Conservation (phyloP, 2,888 invertebrate species). For the Amiota communis region DNA sequence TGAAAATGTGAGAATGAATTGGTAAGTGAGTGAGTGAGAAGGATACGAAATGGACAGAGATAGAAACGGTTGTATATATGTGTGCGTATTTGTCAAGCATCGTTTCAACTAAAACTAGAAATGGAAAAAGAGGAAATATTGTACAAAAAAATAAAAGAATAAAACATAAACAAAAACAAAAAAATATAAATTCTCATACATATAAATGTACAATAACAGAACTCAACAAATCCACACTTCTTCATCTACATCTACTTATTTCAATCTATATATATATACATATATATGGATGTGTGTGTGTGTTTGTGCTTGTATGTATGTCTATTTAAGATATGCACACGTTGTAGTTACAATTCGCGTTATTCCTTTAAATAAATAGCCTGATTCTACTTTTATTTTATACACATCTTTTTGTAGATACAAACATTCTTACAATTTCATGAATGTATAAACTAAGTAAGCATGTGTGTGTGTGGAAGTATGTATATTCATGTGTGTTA, state of each 20-base stretch:
- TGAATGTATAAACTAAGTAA: not conserved
- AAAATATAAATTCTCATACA: not conserved
- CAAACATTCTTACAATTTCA: no score
- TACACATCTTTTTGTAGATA: no score
- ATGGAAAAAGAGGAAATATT: not conserved
- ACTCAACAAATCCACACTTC: not conserved
- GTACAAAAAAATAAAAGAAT: not conserved
- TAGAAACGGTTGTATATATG: not conserved
- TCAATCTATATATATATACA: not conserved
- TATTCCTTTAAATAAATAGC: conserved; percentile 10
- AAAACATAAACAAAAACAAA: not conserved
- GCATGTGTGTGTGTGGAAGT: conserved; percentile 25
- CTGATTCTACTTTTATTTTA: not conserved
- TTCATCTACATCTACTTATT: not conserved
- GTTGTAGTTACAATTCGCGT: conserved; percentile 1
- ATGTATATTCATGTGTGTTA: conserved; percentile 51
- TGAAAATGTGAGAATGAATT: no score
- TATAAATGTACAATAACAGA: not conserved
- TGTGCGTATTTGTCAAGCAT: conserved; percentile 21
- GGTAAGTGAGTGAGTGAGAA: no score
- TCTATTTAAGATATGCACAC: not conserved
- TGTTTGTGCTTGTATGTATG: not conserved
- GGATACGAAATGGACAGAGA: no score
- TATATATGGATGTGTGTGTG: not conserved
- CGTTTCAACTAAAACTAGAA: conserved; percentile 9